Base-by-base conservation (phyloP, 2,797 vertebrate genomes). In the Sternotherus odoratus region DNA sequence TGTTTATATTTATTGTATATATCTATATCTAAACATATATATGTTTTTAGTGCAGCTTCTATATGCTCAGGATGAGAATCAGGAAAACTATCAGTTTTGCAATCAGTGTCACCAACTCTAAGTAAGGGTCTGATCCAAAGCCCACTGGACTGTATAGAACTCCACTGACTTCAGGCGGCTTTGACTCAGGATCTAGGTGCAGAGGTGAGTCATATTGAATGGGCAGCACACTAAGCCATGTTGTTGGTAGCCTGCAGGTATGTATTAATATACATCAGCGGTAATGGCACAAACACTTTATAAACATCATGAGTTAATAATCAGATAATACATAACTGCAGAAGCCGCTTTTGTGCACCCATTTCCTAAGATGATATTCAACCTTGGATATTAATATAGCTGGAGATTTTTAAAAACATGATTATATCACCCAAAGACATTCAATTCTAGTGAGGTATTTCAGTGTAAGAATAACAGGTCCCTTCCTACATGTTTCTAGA, bases 321-420 rank as follows among this genome's bases (percentile, higher is more conserved):
- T 63, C 3, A 80, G 43, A 26, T 75, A 75, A 75, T 30, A 75
- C 43, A 46, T 17, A 75, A 75, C 43, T 48, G 26, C 15, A 48
- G 72, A 89, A 36, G 48, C 17, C 90, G 74, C 46, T 63, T 48
- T 8, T 84, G 2, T 50, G 21, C 43, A 7, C 28, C 78, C 93
- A 33, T 66, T 87, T 92, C 82, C 78, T 69, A 93, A 24, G 33
- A 87, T 50, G 79, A 96, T 88, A 13, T 36, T 89, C 85, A 75
- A 46, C 6, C 13, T 15, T 48, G 72, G 43, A 48, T 48, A 75
- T 75, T 75, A 43, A 74, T 39, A 75, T 30, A 48, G 28, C 26
- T 75, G 72, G 72, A 28, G 28, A 23, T 30, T 74, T 72, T 74
- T 46, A 4, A 5, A 46, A 46, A 66, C 3, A 66, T 28, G 13